These are phyloP conservation scores for Eueides isabella DNA, from an alignment of 1,140 invertebrate genomes.

Conservation along the genomic window DNA sequence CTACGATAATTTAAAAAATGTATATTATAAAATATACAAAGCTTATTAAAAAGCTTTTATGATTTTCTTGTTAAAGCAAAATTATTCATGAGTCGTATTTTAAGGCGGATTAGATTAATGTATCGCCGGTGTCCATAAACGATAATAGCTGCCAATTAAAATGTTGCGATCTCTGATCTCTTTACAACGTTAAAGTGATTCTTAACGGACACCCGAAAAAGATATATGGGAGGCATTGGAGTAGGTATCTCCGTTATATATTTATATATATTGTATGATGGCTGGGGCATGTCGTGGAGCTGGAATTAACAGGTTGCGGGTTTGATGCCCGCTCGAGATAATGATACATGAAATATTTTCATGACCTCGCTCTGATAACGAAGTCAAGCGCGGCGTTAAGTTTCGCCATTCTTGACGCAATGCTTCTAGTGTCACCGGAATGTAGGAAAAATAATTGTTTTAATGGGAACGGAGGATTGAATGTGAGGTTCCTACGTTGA, in stretches of 20 bases:
- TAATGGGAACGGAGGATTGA: too few species aligned
- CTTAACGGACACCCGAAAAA: constrained; percentile 4
- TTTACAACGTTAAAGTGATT: constrained; percentile 2
- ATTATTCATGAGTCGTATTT: not conserved
- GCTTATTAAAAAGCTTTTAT: not conserved
- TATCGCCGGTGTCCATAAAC: not conserved
- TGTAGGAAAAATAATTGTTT: too few species aligned
- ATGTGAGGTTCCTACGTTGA: too few species aligned
- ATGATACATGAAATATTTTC: too few species aligned
- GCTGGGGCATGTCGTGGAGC: too few species aligned
- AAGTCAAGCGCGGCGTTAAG: too few species aligned
- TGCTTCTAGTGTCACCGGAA: too few species aligned
- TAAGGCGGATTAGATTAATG: constrained; percentile 2
- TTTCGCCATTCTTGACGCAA: too few species aligned
- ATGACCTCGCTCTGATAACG: too few species aligned
- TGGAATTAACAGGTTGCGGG: too few species aligned
- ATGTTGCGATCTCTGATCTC: constrained; percentile 3
- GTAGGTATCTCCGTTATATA: not conserved
- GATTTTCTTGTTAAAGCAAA: not conserved
- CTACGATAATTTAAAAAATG: not conserved
- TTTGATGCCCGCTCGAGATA: too few species aligned
- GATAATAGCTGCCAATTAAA: constrained; percentile 12
- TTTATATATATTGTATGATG: not conserved
- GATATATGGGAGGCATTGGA: not conserved
- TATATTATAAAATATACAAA: not conserved